A percentile compares a stretch with the other conserved stretches of the same genome.
Evolutionary conservation across 2,113 vertebrate genomes (phyloP).

Genomic region (Aptenodytes forsteri): DNA sequence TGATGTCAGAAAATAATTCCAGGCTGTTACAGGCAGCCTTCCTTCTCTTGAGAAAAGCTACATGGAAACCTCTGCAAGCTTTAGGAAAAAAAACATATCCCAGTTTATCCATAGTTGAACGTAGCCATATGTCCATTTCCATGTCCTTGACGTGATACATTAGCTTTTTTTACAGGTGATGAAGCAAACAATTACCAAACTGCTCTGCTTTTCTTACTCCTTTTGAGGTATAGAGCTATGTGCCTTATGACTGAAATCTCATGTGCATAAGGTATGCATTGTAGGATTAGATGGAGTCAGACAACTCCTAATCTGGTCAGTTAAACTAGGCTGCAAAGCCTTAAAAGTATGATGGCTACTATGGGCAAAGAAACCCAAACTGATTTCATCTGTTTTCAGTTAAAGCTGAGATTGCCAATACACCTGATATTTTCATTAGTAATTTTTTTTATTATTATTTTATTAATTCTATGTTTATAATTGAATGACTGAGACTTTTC

Average conservation of each 20-base stretch:
- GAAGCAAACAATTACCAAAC: not conserved
- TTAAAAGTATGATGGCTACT: not conserved
- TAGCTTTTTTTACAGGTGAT: not conserved
- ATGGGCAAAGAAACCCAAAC: not conserved
- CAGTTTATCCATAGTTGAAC: not conserved
- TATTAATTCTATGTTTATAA: not conserved
- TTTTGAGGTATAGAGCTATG: not conserved
- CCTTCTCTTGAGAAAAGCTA: not conserved
- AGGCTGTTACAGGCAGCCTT: not conserved
- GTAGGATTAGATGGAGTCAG: not conserved
- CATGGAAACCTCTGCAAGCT: not conserved
- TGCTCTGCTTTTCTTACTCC: not conserved
- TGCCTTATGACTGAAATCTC: not conserved
- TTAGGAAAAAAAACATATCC: not conserved
- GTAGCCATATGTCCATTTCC: not conserved
- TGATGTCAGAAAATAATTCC: not conserved
- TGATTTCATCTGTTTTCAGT: not conserved
- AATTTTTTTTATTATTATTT: not conserved
- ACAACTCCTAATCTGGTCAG: not conserved
- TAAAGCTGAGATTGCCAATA: not conserved
- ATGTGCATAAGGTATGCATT: not conserved
- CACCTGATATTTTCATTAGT: rapidly evolving
- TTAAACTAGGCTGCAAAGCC: not conserved
- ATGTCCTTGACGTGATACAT: not conserved
- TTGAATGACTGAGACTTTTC: not conserved